phyloP scores from a whole-genome alignment of 1,140 invertebrate genomes.

The Carposina sasakii region DNA sequence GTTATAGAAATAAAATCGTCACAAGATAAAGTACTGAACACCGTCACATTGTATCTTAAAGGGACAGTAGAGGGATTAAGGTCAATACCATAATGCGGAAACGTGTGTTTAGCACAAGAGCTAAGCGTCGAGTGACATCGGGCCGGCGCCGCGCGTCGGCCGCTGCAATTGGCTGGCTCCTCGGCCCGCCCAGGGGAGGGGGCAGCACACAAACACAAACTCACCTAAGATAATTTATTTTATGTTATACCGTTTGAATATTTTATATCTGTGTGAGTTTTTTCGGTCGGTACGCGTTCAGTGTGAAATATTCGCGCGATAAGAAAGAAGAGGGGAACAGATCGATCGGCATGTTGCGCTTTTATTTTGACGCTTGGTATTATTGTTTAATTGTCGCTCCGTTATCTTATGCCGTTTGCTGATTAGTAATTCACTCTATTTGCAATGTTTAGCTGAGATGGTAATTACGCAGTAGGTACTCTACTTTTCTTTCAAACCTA shows the following conservation, averaged over 20 bases:
- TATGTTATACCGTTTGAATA: conserved; percentile 72
- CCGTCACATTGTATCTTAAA: no score
- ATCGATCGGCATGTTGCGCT: conserved; percentile 68
- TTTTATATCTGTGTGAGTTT: conserved; percentile 72
- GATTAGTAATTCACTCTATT: no score
- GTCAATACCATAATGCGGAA: conserved; percentile 25
- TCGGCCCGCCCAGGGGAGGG: conserved; percentile 58
- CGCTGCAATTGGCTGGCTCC: conserved; percentile 51
- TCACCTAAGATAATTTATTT: conserved; percentile 72
- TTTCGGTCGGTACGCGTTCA: conserved; percentile 64
- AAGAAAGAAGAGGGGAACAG: conserved; percentile 69
- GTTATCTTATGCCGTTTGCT: no score
- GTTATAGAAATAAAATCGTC: no score
- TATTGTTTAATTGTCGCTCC: conserved; percentile 46
- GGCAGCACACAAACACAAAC: conserved; percentile 50
- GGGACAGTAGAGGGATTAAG: conserved; percentile 34
- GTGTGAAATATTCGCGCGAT: conserved; percentile 72
- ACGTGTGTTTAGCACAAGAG: conserved; percentile 25
- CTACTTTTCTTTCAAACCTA: no score
- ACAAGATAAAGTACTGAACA: no score
- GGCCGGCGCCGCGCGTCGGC: conserved; percentile 42
- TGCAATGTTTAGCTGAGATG: no score
- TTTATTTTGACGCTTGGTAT: conserved; percentile 54
- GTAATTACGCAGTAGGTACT: no score
- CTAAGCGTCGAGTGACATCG: conserved; percentile 36